Evolutionary conservation across 2,113 vertebrate species (phyloP).

Genomic region (Phylloscopus trochiloides): DNA sequence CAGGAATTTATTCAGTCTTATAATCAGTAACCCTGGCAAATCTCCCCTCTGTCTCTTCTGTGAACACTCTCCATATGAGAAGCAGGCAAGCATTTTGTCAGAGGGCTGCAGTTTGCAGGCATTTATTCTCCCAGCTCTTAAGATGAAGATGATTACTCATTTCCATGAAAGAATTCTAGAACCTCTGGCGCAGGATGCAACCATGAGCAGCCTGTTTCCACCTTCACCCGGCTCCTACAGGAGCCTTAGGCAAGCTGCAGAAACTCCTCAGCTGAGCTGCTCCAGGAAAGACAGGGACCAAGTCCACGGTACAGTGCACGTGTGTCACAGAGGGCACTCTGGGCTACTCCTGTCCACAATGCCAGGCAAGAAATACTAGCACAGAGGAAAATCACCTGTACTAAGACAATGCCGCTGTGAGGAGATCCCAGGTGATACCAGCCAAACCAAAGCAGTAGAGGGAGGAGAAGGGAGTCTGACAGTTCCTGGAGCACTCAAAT

Average conservation of each 20-base stretch:
- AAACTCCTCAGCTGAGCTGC: neutral
- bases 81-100: neutral
- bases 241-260: accelerated
- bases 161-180: neutral
- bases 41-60: neutral
- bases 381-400: neutral
- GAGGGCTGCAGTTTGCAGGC: neutral
- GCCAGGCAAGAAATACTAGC: neutral
- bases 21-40: neutral
- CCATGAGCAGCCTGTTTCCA: neutral
- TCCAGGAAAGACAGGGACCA: neutral
- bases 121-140: neutral
- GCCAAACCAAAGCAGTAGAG: neutral
- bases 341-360: neutral
- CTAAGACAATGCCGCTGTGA: accelerated
- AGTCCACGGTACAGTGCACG: accelerated
- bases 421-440: accelerated
- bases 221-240: neutral
- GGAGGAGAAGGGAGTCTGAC: neutral
- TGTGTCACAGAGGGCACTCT: accelerated
- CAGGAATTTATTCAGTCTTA: neutral
- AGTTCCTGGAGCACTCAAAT: neutral
- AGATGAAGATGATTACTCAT: neutral
- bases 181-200: neutral
- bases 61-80: neutral